Evolutionary conservation across 2,888 invertebrate species (phyloP).

Genomic region (Dione vanillae): DNA sequence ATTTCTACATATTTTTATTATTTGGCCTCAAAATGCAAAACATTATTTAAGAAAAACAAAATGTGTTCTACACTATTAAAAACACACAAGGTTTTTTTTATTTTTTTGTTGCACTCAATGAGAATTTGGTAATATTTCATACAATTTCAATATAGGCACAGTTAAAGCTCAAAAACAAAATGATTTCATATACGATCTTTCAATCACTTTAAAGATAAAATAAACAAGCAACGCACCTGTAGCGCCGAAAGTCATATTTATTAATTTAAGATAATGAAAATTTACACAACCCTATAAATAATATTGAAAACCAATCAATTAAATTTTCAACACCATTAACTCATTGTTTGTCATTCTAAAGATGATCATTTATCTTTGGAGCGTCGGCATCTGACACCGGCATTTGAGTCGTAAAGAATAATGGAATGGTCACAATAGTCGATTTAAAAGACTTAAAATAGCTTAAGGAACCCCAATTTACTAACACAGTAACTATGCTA

Average conservation of each 20-base stretch:
- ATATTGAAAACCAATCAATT: slow-evolving; percentile 20
- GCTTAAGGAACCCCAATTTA: not conserved
- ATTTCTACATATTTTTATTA: slow-evolving; percentile 30
- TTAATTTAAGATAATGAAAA: not conserved
- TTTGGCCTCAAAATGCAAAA: slow-evolving; percentile 22
- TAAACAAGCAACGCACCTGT: not conserved
- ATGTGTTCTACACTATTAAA: too few relatives aligned
- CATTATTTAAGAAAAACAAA: not conserved
- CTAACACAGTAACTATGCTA: not conserved
- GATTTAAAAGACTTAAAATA: not conserved
- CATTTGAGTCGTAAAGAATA: slow-evolving; percentile 32
- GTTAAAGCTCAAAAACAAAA: too few relatives aligned
- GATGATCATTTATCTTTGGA: slow-evolving; percentile 31
- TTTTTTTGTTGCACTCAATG: too few relatives aligned
- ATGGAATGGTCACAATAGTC: slow-evolving; percentile 23
- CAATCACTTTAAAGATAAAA: not conserved
- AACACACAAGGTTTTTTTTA: too few relatives aligned
- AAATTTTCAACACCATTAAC: slow-evolving; percentile 31
- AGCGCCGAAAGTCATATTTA: not conserved
- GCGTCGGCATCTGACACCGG: slow-evolving; percentile 30
- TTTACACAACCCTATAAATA: slow-evolving; percentile 2
- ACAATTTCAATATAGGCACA: not conserved
- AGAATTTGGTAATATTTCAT: too few relatives aligned
- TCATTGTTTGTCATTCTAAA: slow-evolving; percentile 29
- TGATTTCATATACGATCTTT: too few relatives aligned